Evolutionary conservation across 2,113 vertebrate species (phyloP).

Genomic region (Semnornis frantzii): DNA sequence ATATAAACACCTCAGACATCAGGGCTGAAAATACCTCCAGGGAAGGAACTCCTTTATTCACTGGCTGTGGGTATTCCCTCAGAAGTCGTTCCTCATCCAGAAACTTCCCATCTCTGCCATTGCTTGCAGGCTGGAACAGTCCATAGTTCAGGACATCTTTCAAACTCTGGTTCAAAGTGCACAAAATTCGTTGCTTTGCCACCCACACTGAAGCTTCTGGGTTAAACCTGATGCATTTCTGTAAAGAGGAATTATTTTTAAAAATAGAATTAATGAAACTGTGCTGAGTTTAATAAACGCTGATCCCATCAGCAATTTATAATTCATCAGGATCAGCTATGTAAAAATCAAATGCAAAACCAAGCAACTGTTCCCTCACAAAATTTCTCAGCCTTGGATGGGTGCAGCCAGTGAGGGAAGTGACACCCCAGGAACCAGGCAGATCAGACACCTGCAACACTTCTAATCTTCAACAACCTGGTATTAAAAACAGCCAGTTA

Average conservation of each 20-base stretch:
- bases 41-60: slow-evolving; percentile 85
- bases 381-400: background rate
- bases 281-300: background rate
- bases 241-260: background rate
- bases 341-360: background rate
- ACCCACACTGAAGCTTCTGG: slow-evolving; percentile 90
- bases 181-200: slow-evolving; percentile 91
- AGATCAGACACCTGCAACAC: background rate
- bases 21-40: slow-evolving; percentile 82
- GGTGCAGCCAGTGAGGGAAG: background rate
- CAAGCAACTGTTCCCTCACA: background rate
- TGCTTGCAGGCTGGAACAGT: slow-evolving; percentile 90
- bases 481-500: background rate
- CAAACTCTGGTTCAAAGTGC: slow-evolving; percentile 89
- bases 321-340: background rate
- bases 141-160: slow-evolving; percentile 96
- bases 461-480: background rate
- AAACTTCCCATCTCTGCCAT: slow-evolving; percentile 89
- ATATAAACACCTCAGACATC: background rate
- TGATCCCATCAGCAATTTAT: background rate
- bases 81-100: slow-evolving; percentile 91
- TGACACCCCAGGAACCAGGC: background rate
- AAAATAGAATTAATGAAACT: background rate
- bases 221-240: slow-evolving; percentile 95
- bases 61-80: slow-evolving; percentile 89